Evolutionary conservation across 2,113 vertebrate genomes (phyloP), one percentile per base, ranked within the genome.

Genomic region (Anhinga rufa): DNA sequence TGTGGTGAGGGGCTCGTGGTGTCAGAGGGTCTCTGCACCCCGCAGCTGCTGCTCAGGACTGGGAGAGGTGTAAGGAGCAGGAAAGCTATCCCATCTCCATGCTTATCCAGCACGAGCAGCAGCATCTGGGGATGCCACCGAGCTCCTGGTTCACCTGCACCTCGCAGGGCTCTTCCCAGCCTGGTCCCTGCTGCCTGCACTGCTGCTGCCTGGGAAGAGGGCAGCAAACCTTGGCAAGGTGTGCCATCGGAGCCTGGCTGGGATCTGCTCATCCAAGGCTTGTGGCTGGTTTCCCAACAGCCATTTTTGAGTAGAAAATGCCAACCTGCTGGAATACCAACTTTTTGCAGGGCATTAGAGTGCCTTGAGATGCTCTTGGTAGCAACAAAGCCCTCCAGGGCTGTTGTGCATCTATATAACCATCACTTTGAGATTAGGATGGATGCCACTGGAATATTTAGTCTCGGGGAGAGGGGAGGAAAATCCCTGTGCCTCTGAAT

Each of bases 1-100:
- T 1, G 3, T 9, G 31, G 52, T 1, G 12, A 54, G n/a, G 20
- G 15, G 14, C 21, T n/a, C 0, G 2, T 13, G 17, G 25, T 36
- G 48, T 5, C 4, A 4, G n/a, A 32, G n/a, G 31, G 13, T 22
- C 26, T 55, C 48, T 11, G 5, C 6, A 9, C 32, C 55, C 36
- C 44, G 8, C 13, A 51, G n/a, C 9, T 26, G 32, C 42, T 75
- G 16, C 61, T 36, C 5, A 3, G 51, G 40, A 7, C 25, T 24
- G 34, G 24, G 28, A 62, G 19, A 46, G 36, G 12, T 8, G 17
- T 8, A 28, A 44, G 75, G 29, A 81, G 36, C 49, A 19, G 69
- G 62, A 44, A 81, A 64, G 26, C 12, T 44, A 64, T 14, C 55
- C 55, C 11, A 17, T 17, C 34, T 38, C 62, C 11, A 0, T 2